A percentile compares a stretch with the other conserved stretches of the same genome.
Conservation (phyloP, 2,113 vertebrate species). For the Sorex fumeus region DNA sequence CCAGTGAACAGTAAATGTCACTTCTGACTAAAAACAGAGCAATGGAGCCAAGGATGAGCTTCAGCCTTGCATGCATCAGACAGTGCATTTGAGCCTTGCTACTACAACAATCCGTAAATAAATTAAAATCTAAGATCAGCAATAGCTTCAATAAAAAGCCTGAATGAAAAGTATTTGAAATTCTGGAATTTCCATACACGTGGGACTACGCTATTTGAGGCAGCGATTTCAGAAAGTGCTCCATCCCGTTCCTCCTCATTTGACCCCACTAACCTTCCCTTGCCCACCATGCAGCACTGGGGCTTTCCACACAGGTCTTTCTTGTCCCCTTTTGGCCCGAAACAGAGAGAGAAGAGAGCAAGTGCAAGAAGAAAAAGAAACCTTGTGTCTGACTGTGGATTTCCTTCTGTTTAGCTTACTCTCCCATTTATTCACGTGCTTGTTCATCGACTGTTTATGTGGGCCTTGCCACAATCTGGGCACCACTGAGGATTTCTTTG, state of each 20-base stretch:
- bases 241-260: not conserved
- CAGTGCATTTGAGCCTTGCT: no score
- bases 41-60: no score
- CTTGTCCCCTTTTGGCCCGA: not conserved
- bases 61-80: no score
- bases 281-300: not conserved
- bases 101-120: no score
- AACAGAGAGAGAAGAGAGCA: not conserved
- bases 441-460: not conserved
- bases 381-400: not conserved
- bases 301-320: not conserved
- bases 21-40: slow-evolving; percentile 6
- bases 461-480: not conserved
- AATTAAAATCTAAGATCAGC: not conserved
- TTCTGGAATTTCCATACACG: not conserved
- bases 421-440: not conserved
- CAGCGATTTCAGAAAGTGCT: not conserved
- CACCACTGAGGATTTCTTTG: not conserved
- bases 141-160: slow-evolving; percentile 1
- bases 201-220: not conserved
- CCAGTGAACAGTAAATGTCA: not conserved
- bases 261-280: not conserved
- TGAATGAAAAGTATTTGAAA: slow-evolving; percentile 53
- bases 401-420: not conserved
- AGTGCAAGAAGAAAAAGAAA: not conserved